phyloP scores from a whole-genome alignment of 2,888 invertebrate genomes.

The Coenonympha glycerion region DNA sequence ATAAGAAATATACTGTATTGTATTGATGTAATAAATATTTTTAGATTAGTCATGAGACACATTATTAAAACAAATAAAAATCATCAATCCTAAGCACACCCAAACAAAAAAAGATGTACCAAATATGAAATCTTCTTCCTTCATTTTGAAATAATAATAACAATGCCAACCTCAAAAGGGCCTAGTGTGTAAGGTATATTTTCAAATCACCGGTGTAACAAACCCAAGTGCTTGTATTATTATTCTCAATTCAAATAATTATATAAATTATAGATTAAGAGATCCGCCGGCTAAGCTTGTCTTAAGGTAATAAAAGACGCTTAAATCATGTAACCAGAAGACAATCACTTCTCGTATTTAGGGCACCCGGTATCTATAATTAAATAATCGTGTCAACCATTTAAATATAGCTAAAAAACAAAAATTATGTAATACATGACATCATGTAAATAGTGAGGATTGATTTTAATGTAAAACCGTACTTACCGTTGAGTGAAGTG shows the following conservation, averaged over 20 bases:
- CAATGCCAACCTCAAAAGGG: no score
- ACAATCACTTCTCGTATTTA: slow-evolving; percentile 38
- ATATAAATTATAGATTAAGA: no score
- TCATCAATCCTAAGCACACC: slow-evolving; percentile 1
- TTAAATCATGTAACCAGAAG: slow-evolving; percentile 40
- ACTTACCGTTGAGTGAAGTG: slow-evolving; percentile 58
- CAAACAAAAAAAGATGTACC: slow-evolving; percentile 28
- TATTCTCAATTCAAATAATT: no score
- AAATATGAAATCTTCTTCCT: slow-evolving; percentile 33
- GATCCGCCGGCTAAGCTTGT: no score
- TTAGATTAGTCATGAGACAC: slow-evolving; percentile 1
- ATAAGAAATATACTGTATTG: no score
- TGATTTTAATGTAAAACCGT: slow-evolving; percentile 9
- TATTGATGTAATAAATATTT: neutral
- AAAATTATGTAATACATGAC: slow-evolving; percentile 61
- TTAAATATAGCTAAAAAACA: slow-evolving; percentile 48
- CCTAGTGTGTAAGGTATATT: no score
- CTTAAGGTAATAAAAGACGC: neutral
- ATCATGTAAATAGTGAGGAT: slow-evolving; percentile 29
- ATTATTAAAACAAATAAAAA: slow-evolving; percentile 3
- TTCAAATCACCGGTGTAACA: no score
- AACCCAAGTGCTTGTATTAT: no score
- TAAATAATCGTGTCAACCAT: slow-evolving; percentile 61
- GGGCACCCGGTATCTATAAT: slow-evolving; percentile 62
- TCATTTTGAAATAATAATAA: slow-evolving; percentile 32